phyloP scores from a whole-genome alignment of 2,113 vertebrate species.

The Dolichallabes microphthalmus region DNA sequence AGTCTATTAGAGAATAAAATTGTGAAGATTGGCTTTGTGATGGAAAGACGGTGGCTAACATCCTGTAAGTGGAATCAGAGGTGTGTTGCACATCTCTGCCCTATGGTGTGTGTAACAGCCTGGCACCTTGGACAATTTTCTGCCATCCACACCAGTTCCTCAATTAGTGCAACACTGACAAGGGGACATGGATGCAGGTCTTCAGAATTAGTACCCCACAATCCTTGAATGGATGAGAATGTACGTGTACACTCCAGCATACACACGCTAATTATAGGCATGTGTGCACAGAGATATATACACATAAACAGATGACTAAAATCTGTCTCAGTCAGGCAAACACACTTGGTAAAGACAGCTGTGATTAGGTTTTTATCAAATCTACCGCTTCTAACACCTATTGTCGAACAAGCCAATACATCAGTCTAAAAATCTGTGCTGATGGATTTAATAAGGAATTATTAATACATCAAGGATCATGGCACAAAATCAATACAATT shows the following conservation, averaged over 20 bases:
- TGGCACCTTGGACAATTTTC: slow-evolving; percentile 7
- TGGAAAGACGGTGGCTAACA: slow-evolving; percentile 30
- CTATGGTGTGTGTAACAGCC: slow-evolving; percentile 10
- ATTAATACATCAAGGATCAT: not conserved
- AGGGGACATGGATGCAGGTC: not conserved
- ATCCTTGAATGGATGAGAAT: not conserved
- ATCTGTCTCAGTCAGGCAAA: slow-evolving; percentile 5
- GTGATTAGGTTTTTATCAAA: slow-evolving; percentile 38
- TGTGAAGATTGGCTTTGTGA: slow-evolving; percentile 44
- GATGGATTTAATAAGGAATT: slow-evolving; percentile 17
- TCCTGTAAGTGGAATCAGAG: slow-evolving; percentile 34
- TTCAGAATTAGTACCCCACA: not conserved
- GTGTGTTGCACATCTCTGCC: slow-evolving; percentile 21
- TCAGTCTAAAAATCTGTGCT: slow-evolving; percentile 9
- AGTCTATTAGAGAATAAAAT: slow-evolving; percentile 47
- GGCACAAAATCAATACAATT: not conserved
- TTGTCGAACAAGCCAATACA: slow-evolving; percentile 3
- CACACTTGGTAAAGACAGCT: slow-evolving; percentile 39
- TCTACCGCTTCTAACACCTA: slow-evolving; percentile 23
- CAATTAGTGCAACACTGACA: slow-evolving; percentile 24
- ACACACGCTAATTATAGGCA: not conserved
- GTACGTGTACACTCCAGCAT: not conserved
- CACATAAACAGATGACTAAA: not conserved
- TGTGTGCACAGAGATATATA: not conserved
- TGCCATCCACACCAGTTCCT: slow-evolving; percentile 24